Base-by-base conservation (phyloP, 2,797 vertebrate genomes). In the Toxotes lorentzi region DNA sequence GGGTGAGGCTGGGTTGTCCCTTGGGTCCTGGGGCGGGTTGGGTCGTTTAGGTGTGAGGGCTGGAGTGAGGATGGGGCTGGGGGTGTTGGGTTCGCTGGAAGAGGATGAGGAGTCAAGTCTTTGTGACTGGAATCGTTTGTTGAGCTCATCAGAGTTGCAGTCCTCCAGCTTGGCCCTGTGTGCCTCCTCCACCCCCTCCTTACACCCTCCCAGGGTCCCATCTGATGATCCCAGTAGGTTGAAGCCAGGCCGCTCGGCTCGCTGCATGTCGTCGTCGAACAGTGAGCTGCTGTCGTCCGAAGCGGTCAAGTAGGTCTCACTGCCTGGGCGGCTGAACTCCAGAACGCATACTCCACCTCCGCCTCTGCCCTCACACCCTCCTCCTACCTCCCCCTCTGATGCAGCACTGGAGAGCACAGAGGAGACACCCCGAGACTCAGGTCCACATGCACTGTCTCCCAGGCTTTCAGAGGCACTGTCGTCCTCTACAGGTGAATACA, bases 271-370 rank as follows among this genome's bases (percentile, higher is more conserved):
- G 32, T 98, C 97, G 32, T 98, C 97, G 43, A 97, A 97, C 14
- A 98, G 74, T 30, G 97, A 98, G 90, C 97, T 97, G 89, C 96
- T 99, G 92, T 99, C 97, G 21, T 99, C 97, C 0, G 97, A 98
- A 5, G 97, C 96, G 0, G 97, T 97, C 86, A 97, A 91, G 87
- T 97, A 97, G 32, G 95, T 94, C 81, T 99, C 97, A 13, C 97
- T 98, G 45, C 94, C 91, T 27, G 95, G 88, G 30, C 95, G 95
- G 81, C 96, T 95, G 69, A 95, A 94, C 70, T 84, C 88, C 40
- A 89, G 78, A 13, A 0, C 93, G 83, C 79, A 73, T 34, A 0
- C 94, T 89, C 67, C 78, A 5, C 64, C 86, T 89, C 68, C 81
- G 2, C 58, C 86, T 0, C 94, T 94, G 0, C 93, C 95, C 41